Evolutionary conservation across 2,113 vertebrate genomes (phyloP).

Genomic region (Pelusios castaneus): DNA sequence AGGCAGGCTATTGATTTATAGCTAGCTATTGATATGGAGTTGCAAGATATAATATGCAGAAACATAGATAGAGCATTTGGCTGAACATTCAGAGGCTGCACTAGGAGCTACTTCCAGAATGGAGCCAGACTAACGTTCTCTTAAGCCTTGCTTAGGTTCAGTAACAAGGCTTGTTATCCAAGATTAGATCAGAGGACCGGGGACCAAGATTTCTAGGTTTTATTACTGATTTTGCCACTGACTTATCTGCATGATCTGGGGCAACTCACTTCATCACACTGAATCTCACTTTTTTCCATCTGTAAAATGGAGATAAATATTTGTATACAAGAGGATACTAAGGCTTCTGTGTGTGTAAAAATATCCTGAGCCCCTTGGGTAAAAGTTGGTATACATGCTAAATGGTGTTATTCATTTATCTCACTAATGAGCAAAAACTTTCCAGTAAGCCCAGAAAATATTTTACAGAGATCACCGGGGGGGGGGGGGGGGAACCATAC

Average conservation of each 20-base stretch:
- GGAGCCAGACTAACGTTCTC: neutral
- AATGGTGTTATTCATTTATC: neutral
- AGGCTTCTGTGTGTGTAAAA: neutral
- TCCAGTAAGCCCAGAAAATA: neutral
- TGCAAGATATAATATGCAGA: accelerated
- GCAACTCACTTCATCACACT: accelerated
- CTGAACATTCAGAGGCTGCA: neutral
- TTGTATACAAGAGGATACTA: accelerated
- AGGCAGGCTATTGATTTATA: neutral
- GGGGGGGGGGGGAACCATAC: neutral
- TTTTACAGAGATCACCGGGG: neutral
- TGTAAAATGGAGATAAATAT: accelerated
- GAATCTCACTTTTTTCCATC: neutral
- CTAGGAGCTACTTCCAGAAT: neutral
- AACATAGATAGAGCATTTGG: neutral
- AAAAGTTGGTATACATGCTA: neutral
- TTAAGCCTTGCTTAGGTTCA: neutral
- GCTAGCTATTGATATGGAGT: neutral
- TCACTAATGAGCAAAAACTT: neutral
- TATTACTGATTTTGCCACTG: neutral
- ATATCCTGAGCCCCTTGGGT: too few species aligned
- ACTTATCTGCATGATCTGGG: accelerated
- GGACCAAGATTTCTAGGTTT: accelerated
- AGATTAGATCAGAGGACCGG: neutral
- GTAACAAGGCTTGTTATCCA: neutral